These are phyloP conservation scores for Ommatoiulus sabulosus DNA, from an alignment of 2,888 invertebrate genomes.

Conservation along the genomic window DNA sequence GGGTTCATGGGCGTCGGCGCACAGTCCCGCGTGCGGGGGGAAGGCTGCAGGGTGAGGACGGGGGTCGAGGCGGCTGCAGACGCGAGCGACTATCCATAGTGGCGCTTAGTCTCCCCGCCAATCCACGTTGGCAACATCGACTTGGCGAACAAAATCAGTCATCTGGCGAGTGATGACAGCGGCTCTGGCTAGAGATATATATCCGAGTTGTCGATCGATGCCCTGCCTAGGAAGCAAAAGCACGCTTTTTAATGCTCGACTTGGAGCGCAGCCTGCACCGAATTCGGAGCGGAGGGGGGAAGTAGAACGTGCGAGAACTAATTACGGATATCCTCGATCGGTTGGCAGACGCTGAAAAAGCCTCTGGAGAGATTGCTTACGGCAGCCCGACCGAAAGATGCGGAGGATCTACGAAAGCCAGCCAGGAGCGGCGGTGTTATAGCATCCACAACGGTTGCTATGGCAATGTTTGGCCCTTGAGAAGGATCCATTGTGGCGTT, in stretches of 20 bases:
- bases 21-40: not conserved
- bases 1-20: slow-evolving; percentile 38
- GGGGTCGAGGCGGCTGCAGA: too few relatives aligned
- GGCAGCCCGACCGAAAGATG: not conserved
- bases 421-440: slow-evolving; percentile 27
- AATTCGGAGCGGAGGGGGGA: not conserved
- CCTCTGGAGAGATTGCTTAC: not conserved
- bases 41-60: not conserved
- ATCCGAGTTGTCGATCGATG: slow-evolving; percentile 18
- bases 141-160: slow-evolving; percentile 35
- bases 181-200: not conserved
- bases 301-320: not conserved
- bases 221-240: slow-evolving; percentile 45
- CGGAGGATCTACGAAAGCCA: not conserved
- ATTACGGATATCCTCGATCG: not conserved
- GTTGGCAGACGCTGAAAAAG: not conserved
- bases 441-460: slow-evolving; percentile 35
- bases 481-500: slow-evolving; percentile 20
- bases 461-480: not conserved
- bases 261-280: slow-evolving; percentile 31
- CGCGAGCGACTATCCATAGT: slow-evolving; percentile 8
- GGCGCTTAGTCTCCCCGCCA: not conserved
- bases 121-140: not conserved
- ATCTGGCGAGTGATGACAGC: slow-evolving; percentile 35
- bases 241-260: slow-evolving; percentile 42